Base-by-base conservation (phyloP, 2,888 invertebrate species). In the Eristalis intricaria region DNA sequence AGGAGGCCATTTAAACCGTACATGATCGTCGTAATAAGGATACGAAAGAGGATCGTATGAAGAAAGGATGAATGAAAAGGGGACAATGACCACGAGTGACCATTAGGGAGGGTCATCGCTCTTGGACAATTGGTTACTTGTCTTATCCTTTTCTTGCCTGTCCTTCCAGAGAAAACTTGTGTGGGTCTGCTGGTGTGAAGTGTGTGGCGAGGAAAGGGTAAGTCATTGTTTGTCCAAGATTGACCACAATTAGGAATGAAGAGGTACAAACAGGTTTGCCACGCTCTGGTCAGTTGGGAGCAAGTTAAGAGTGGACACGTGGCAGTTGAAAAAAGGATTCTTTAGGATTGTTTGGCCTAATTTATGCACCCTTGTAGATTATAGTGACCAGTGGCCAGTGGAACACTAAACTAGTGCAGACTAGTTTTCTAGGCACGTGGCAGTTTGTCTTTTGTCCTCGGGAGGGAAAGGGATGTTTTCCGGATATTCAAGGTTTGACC, bases 281-380 rank as follows among this genome's bases (percentile, higher is more conserved):
- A 50, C 32, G 40, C 23, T n/a, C n/a, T 83, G 83, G 84, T 79
- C 79, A 79, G 79, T 82, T 22, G 50, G 70, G 58, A 43, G 38
- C 56, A 58, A 58, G 35, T 73, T 66, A 84, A 75, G 66, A 68
- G 50, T 29, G 56, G 65, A 74, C 78, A 58, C 79, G 84, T 79
- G 84, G 56, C 73, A 23, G n/a, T 58, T 50, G 19, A 75, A 23
- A 60, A 75, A 23, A n/a, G 29, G 69, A 63, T 79, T 64, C 15
- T 56, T n/a, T 69, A 29, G 66, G 22, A 15, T 35, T 4, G 60
- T 23, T 32, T 8, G 32, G 10, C 11, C 4, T 26, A 73, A 75
- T 81, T 58, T 81, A 81, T 75, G 63, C 81, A 81, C 81, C 81
- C 81, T 64, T 29, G 26, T 26, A 10, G 19, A 50, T 65, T 38